Base-by-base conservation (phyloP, 2,113 vertebrate genomes). In the Leuciscus idus region DNA sequence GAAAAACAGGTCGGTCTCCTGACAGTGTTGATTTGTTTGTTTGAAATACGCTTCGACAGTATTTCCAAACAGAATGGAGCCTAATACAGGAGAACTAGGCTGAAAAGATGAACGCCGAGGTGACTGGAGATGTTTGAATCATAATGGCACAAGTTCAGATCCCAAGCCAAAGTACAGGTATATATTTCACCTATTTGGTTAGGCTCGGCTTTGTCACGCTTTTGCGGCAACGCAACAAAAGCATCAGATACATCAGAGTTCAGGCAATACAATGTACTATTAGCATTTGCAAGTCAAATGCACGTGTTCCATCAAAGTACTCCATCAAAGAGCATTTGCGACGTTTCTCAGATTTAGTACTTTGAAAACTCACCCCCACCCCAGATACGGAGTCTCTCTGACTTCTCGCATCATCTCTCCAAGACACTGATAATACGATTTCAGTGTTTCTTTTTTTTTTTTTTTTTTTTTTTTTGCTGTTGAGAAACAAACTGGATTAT, bases 401-500 rank as follows among this genome's bases (percentile, higher is more conserved):
- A 95, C 95, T 95, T 94, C 93, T 94, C 94, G 94, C 95, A 92
- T 95, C 95, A 96, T 95, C 94, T 95, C 94, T 95, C 94, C 92
- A 91, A 95, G 95, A 96, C 95, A 95, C 93, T 95, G 94, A 96
- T 96, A 96, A 96, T 96, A 96, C 93, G 95, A 96, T 96, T 96
- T 95, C 94, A 91, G 92, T 95, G 93, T 92, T 73, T 81, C 70
- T 86, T 73, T 83, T 78, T 85, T 48, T 75, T 0, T 5, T 5
- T 48, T 81, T 43, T 43, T 9, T 43, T 43, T 9, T 43, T 43
- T 93, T 94, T 94, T 95, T 92, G 94, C 94, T 96, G 95, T 96
- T 96, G 94, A 95, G 95, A 96, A 96, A 96, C 95, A 96, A 96
- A 95, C 95, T 96, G 95, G 95, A 96, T 96, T 96, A 96, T 96